phyloP scores from a whole-genome alignment of 2,797 vertebrate genomes.

The Cyclopterus lumpus region DNA sequence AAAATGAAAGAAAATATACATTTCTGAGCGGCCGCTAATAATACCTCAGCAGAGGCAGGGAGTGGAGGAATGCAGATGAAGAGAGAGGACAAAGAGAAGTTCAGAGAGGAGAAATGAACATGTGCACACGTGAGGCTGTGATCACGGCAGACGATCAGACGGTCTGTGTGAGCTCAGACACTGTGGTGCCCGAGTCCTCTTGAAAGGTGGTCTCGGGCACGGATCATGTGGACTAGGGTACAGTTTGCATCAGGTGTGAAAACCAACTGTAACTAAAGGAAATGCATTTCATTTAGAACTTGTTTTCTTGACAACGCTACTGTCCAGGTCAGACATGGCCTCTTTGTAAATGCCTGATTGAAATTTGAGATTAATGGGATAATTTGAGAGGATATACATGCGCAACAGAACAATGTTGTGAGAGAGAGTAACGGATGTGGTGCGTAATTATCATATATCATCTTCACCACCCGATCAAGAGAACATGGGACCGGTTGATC shows the following conservation, averaged over 20 bases:
- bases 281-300: not conserved
- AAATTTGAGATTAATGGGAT: not conserved
- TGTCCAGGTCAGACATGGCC: not conserved
- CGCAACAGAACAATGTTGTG: not conserved
- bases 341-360: not conserved
- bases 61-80: slow-evolving; percentile 39
- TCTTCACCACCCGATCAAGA: too few species aligned
- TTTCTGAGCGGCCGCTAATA: slow-evolving; percentile 68
- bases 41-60: slow-evolving; percentile 60
- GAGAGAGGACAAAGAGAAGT: slow-evolving; percentile 39
- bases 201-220: not conserved
- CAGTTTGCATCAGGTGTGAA: not conserved
- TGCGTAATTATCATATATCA: not conserved
- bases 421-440: not conserved
- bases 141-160: slow-evolving; percentile 47
- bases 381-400: not conserved
- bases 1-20: slow-evolving; percentile 73
- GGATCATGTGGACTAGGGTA: not conserved
- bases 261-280: not conserved
- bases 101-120: slow-evolving; percentile 60
- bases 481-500: too few species aligned
- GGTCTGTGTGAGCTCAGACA: slow-evolving; percentile 49
- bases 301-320: not conserved
- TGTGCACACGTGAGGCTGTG: slow-evolving; percentile 48
- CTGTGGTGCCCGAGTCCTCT: slow-evolving; percentile 13